Conservation (phyloP, 2,113 vertebrate species). For the Oceanites oceanicus region DNA sequence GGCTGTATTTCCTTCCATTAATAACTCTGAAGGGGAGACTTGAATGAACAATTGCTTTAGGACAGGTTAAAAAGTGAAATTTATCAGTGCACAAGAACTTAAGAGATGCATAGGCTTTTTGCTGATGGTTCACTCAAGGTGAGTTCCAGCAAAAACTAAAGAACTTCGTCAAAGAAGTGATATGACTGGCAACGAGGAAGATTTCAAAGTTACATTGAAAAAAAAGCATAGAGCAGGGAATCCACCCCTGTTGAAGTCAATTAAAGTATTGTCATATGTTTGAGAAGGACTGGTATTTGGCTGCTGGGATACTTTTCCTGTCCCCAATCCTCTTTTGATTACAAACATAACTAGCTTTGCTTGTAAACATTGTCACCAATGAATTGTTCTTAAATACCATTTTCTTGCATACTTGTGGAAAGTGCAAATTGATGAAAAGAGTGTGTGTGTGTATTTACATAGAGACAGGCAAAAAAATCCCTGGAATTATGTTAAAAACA, state of each 20-base stretch:
- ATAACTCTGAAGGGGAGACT: not conserved
- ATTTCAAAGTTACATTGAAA: not conserved
- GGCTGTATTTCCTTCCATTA: not conserved
- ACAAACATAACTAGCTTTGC: not conserved
- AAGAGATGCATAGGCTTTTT: not conserved
- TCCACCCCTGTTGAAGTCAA: not conserved
- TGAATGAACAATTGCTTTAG: not conserved
- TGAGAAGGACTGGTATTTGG: not conserved
- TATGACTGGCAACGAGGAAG: not conserved
- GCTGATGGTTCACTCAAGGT: not conserved
- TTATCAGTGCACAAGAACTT: not conserved
- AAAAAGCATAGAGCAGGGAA: not conserved
- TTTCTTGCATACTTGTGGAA: not conserved
- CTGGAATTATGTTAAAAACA: not conserved
- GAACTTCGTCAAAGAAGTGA: not conserved
- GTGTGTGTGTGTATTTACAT: not conserved
- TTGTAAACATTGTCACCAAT: not conserved
- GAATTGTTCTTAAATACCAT: not conserved
- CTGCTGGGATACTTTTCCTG: not conserved
- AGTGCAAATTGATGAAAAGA: not conserved
- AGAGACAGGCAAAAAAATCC: fast-evolving
- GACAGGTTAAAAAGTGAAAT: not conserved
- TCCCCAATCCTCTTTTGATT: not conserved
- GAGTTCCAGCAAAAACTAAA: not conserved
- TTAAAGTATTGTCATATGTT: not conserved